Evolutionary conservation across 2,113 vertebrate genomes (phyloP).

Genomic region (Crotalus tigris): DNA sequence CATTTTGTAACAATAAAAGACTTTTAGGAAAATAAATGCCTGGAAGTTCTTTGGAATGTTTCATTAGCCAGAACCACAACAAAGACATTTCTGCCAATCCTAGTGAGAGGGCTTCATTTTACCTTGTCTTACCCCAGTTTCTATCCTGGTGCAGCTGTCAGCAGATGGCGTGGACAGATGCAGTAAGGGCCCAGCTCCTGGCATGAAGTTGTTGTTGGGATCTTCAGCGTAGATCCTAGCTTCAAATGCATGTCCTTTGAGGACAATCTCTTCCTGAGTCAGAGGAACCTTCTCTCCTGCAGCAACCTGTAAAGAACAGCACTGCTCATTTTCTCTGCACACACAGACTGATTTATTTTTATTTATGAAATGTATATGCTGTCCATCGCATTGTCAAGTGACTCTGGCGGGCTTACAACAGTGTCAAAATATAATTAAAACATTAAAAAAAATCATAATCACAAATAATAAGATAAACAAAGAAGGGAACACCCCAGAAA

Average conservation of each 20-base stretch:
- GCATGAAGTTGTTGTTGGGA: conserved; percentile 89
- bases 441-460: background rate
- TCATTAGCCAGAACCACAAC: too few species aligned
- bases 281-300: conserved; percentile 92
- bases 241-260: conserved; percentile 92
- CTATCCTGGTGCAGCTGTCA: conserved; percentile 83
- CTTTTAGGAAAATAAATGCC: too few species aligned
- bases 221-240: conserved; percentile 97
- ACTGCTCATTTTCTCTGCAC: background rate
- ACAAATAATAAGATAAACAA: too few species aligned
- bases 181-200: conserved; percentile 86
- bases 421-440: background rate
- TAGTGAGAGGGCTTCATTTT: conserved; percentile 1
- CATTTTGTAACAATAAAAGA: too few species aligned
- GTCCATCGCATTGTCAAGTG: background rate
- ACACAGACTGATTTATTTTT: background rate
- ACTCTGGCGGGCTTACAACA: background rate
- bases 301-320: conserved; percentile 78
- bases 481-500: background rate
- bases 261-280: conserved; percentile 84
- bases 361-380: background rate
- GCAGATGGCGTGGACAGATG: conserved; percentile 85
- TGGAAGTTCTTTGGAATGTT: too few species aligned
- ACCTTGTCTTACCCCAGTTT: conserved; percentile 96
- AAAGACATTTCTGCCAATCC: background rate